Base-by-base conservation (phyloP, 2,888 invertebrate species). In the Caenorhabditis imperialis region DNA sequence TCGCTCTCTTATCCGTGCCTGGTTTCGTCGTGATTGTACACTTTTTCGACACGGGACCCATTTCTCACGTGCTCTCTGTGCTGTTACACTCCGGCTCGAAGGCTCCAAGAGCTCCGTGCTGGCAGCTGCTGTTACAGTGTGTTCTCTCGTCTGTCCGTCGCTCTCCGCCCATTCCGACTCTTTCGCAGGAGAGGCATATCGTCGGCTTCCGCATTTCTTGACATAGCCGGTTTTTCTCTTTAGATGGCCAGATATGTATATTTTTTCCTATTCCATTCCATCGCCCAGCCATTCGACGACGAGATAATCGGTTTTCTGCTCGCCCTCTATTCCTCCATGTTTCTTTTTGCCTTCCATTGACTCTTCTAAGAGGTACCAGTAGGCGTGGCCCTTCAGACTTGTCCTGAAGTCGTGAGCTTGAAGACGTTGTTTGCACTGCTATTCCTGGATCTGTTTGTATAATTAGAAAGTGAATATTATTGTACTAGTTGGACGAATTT, bases 91-190 rank as follows among this genome's bases (percentile, higher is more conserved):
- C n/a, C n/a, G n/a, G 50, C 45, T 38, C 40, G 14, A 40, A 14
- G 30, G 10, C 22, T 30, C 3, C n/a, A 12, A 30, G 55, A 8
- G 57, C 37, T 33, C 48, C n/a, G 88, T 95, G 90, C 98, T 98
- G n/a, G 98, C 67, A 67, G 67, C 57, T 65, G 65, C 42, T 50
- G 6, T 30, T 30, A 30, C 30, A 30, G 30, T 30, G 30, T 7
- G 10, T n/a, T n/a, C n/a, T n/a, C n/a, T n/a, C n/a, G n/a, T n/a
- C n/a, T n/a, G 30, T 30, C 10, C 30, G 30, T 10, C 10, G 10
- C 7, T 6, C 10, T 10, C 30, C 30, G 30, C 30, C 30, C 30
- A 30, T 30, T 30, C 10, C 7, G 7, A 7, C 30, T 30, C 30
- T 10, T 30, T 6, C 10, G 30, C 30, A 7, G n/a, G n/a, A n/a